phyloP scores from a whole-genome alignment of 2,888 invertebrate genomes.

The Alitta virens region DNA sequence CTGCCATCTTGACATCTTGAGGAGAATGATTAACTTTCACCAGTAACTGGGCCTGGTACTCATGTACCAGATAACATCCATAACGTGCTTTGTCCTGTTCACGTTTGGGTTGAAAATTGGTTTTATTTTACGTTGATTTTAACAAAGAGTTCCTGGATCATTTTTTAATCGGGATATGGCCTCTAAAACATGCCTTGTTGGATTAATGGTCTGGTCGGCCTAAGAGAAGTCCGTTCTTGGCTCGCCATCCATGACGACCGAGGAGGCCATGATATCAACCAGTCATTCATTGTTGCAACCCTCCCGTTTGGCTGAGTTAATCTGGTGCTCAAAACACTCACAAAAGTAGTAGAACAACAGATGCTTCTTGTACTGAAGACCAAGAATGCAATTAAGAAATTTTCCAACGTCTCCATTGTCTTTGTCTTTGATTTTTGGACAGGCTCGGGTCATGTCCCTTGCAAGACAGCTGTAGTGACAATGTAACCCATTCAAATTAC shows the following conservation, averaged over 20 bases:
- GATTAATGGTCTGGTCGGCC: constrained; percentile 37
- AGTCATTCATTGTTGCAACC: constrained; percentile 53
- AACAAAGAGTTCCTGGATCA: no score
- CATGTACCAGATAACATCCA: no score
- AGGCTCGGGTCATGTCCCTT: constrained; percentile 29
- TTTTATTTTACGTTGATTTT: no score
- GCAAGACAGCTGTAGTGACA: no score
- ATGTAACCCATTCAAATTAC: no score
- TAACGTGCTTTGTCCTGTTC: no score
- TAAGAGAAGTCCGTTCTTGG: constrained; percentile 43
- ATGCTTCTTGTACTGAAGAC: constrained; percentile 45
- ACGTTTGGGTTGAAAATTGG: no score
- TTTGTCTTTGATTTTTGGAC: constrained; percentile 37
- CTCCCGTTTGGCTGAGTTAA: constrained; percentile 47
- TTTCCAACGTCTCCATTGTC: constrained; percentile 47
- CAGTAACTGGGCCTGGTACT: no score
- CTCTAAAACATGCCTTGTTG: no score
- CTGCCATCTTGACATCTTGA: no score
- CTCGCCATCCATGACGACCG: constrained; percentile 43
- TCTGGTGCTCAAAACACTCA: constrained; percentile 40
- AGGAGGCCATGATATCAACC: constrained; percentile 47
- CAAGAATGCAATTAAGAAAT: constrained; percentile 53
- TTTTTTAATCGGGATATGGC: no score
- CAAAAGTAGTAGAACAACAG: constrained; percentile 53
- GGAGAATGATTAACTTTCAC: no score